phyloP scores from a whole-genome alignment of 1,140 invertebrate genomes.

The Pogonus chalceus region DNA sequence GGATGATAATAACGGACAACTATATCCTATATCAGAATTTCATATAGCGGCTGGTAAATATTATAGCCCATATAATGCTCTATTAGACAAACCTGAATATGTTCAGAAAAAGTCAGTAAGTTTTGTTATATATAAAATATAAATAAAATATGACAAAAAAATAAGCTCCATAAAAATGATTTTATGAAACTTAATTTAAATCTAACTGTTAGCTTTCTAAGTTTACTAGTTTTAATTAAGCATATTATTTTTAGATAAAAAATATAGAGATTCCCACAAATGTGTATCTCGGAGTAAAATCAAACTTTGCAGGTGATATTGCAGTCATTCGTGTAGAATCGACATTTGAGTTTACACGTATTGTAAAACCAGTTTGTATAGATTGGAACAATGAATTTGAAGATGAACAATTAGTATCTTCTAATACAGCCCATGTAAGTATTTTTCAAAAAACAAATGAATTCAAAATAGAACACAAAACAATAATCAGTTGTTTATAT shows the following conservation, averaged over 20 bases:
- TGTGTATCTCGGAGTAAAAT: constrained; percentile 26
- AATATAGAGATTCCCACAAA: too few relatives aligned
- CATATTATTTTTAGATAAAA: too few relatives aligned
- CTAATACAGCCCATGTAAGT: too few relatives aligned
- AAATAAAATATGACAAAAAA: too few relatives aligned
- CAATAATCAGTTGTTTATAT: too few relatives aligned
- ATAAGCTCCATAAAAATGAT: too few relatives aligned
- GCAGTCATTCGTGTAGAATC: constrained; percentile 30
- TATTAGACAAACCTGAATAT: not conserved
- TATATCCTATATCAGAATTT: not conserved
- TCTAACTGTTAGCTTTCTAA: too few relatives aligned
- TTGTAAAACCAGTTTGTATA: constrained; percentile 35
- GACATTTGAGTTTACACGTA: constrained; percentile 26
- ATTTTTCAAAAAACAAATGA: too few relatives aligned
- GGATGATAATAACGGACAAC: not conserved
- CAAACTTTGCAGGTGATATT: constrained; percentile 33
- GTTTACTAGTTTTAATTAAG: too few relatives aligned
- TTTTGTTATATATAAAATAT: constrained; percentile 9
- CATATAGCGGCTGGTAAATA: not conserved
- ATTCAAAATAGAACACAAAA: too few relatives aligned
- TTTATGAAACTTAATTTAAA: too few relatives aligned
- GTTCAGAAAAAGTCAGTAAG: constrained; percentile 9
- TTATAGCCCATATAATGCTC: not conserved
- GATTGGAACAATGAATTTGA: constrained; percentile 36
- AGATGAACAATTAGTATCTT: constrained; percentile 32